A percentile compares a stretch with the other conserved stretches of the same genome.
Conservation (phyloP, 2,113 vertebrate species). For the Orcinus orca region DNA sequence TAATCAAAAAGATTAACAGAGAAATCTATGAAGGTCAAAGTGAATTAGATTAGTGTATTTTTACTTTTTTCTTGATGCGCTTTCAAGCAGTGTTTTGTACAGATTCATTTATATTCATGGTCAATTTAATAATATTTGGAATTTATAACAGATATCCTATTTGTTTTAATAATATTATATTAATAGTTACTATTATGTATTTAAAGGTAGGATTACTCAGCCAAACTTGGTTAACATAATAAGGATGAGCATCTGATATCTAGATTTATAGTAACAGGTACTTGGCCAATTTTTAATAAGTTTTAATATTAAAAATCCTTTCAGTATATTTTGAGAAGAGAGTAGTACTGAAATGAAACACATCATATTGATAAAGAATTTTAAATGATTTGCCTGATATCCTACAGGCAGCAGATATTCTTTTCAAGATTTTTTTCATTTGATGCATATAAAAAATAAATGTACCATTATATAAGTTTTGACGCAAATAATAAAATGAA, state of each 20-base stretch:
- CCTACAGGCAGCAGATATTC: neutral
- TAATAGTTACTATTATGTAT: neutral
- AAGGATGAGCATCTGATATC: neutral
- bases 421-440: neutral
- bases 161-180: constrained; percentile 16
- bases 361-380: neutral
- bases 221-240: neutral
- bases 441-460: neutral
- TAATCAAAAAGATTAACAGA: neutral
- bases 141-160: neutral
- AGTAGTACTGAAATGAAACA: neutral
- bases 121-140: neutral
- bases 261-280: neutral
- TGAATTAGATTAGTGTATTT: neutral
- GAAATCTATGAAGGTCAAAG: neutral
- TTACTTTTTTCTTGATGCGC: neutral
- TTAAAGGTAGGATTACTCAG: neutral
- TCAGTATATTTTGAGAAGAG: neutral
- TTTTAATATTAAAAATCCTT: constrained; percentile 21
- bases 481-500: neutral
- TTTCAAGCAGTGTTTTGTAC: neutral
- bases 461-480: neutral
- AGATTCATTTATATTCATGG: neutral
- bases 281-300: neutral
- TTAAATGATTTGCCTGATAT: constrained; percentile 10